Evolutionary conservation across 2,113 vertebrate species (phyloP), one percentile per base, ranked within the genome.

Genomic region (Ictalurus furcatus): DNA sequence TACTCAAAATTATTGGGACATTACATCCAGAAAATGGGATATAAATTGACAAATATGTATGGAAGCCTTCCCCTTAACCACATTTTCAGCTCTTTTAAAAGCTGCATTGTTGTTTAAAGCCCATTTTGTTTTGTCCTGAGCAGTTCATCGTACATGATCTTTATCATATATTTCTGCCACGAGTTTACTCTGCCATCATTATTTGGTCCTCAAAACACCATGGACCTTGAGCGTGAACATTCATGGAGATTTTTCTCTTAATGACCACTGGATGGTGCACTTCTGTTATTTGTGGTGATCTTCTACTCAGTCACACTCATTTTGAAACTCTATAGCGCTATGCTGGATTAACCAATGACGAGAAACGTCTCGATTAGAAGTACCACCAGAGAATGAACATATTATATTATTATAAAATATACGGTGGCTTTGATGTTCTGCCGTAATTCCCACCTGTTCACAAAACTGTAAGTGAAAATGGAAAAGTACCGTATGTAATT

Each of bases 181-280:
- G 23, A 25, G 44, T 76, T 44, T 6, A 1, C 25, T 54, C 0
- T 7, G 5, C 1, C 14, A 56, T 56, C n/a, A 30, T 81, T 58
- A 58, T 56, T 25, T 34, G 16, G 28, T 54, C 78, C 5, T n/a
- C 1, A 23, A 44, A 44, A 21, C 4, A 5, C 69, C 30, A 52
- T 34, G n/a, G 13, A n/a, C 23, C 14, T 2, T 14, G 3, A 9
- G 19, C 19, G 17, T 74, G 6, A 17, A 56, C 28, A 19, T 54
- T 30, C 34, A 19, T 54, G 28, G 44, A 19, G 4, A 5, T 19
- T 28, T 34, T 76, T 9, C 69, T 48, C 34, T 59, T 14, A 30
- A 58, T 30, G 3, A 3, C 79, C 88, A 88, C 90, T 54, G 34
- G 88, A 21, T 86, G 90, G 82, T 19, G 56, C 63, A 44, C 58